Percentiles rank a stretch among this genome's conserved stretches.
phyloP scores from a whole-genome alignment of 2,888 invertebrate genomes.

The Incurvaria masculella region DNA sequence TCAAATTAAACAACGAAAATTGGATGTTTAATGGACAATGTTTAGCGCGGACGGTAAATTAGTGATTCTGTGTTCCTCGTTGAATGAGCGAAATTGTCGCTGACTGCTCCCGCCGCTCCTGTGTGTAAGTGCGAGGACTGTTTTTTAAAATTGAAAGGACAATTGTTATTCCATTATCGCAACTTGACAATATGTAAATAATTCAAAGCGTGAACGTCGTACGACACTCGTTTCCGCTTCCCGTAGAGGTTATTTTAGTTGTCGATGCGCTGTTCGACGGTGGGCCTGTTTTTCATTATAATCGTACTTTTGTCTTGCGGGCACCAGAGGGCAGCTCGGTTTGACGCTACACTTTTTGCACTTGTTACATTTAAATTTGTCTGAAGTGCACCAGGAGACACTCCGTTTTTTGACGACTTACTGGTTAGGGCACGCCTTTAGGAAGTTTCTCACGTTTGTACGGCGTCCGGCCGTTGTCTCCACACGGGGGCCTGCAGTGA shows the following conservation, averaged over 20 bases:
- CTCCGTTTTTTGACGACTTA: constrained; percentile 41
- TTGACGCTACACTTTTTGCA: constrained; percentile 28
- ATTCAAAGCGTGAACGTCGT: constrained; percentile 31
- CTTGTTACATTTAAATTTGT: constrained; percentile 34
- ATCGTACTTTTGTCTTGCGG: neutral
- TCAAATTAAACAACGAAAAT: neutral
- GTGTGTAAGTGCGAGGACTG: too few relatives aligned
- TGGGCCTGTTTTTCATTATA: neutral
- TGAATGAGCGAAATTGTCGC: too few relatives aligned
- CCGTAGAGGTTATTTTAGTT: neutral
- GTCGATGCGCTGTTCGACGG: neutral
- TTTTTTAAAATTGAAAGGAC: constrained; percentile 16
- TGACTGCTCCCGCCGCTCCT: too few relatives aligned
- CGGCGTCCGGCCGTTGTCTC: neutral
- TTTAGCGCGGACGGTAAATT: neutral
- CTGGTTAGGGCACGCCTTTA: constrained; percentile 31
- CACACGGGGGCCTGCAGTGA: neutral
- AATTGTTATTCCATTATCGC: constrained; percentile 48
- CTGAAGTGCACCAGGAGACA: constrained; percentile 35
- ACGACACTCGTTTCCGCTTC: neutral
- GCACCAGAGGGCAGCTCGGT: constrained; percentile 26
- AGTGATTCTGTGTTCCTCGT: neutral
- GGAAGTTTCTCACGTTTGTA: constrained; percentile 23
- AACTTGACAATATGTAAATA: constrained; percentile 48
- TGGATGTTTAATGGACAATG: neutral